These are phyloP conservation scores for Craniophora ligustri DNA, from an alignment of 2,888 invertebrate genomes.

Conservation along the genomic window DNA sequence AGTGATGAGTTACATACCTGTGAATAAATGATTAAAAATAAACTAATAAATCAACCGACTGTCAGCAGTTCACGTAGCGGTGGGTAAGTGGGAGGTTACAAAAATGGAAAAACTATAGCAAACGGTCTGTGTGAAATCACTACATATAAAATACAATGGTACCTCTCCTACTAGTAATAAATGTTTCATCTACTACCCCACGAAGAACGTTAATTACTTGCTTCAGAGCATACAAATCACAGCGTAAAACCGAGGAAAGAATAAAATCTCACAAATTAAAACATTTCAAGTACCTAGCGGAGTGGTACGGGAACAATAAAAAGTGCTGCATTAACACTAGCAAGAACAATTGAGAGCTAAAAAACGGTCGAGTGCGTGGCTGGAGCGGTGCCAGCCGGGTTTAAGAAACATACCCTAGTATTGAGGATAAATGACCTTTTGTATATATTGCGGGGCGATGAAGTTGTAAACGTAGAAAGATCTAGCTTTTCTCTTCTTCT, in stretches of 20 bases:
- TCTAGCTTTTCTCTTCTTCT: too few species aligned
- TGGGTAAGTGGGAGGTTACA: too few species aligned
- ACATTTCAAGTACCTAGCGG: conserved; percentile 48
- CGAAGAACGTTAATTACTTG: too few species aligned
- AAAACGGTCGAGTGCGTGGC: conserved; percentile 49
- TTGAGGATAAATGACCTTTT: conserved; percentile 44
- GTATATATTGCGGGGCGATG: conserved; percentile 28
- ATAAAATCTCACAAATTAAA: conserved; percentile 42
- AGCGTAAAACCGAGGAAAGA: conserved; percentile 17
- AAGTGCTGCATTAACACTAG: conserved; percentile 44
- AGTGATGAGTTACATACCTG: too few species aligned
- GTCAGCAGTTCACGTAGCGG: too few species aligned
- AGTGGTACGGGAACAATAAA: conserved; percentile 45
- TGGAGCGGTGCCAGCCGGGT: conserved; percentile 46
- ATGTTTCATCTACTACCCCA: too few species aligned
- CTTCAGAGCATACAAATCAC: too few species aligned
- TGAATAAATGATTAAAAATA: too few species aligned
- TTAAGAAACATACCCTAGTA: conserved; percentile 39
- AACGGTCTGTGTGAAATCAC: too few species aligned
- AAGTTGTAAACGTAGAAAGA: not conserved
- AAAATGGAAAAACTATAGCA: too few species aligned
- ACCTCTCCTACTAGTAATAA: conserved; percentile 27
- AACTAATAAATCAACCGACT: too few species aligned
- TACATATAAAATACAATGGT: too few species aligned
- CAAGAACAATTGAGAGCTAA: conserved; percentile 54